Conservation (phyloP, 2,888 invertebrate genomes). For the Mesorhabditis belari region DNA sequence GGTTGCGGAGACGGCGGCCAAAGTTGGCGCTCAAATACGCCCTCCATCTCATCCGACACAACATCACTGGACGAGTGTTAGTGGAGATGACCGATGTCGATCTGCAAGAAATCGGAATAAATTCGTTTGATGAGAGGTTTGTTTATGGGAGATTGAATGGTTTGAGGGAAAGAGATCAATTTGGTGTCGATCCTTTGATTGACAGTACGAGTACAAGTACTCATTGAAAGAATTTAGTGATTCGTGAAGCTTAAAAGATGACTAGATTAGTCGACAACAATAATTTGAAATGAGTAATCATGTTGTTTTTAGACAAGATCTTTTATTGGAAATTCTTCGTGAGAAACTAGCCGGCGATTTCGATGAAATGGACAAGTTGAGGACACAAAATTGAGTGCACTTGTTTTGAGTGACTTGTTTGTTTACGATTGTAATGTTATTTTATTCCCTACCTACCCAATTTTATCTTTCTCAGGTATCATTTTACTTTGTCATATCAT, state of each 20-base stretch:
- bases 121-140: slow-evolving; percentile 27
- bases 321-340: slow-evolving; percentile 34
- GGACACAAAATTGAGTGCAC: no score
- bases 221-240: no score
- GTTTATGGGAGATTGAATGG: no score
- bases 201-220: no score
- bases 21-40: slow-evolving; percentile 39
- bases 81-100: slow-evolving; percentile 35
- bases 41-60: slow-evolving; percentile 31
- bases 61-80: slow-evolving; percentile 35
- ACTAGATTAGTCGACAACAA: not conserved
- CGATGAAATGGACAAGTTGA: slow-evolving; percentile 19
- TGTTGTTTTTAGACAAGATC: slow-evolving; percentile 34
- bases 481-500: no score
- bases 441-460: no score
- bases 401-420: not conserved
- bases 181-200: no score
- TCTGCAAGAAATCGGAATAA: slow-evolving; percentile 30
- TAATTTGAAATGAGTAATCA: not conserved
- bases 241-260: no score
- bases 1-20: slow-evolving; percentile 28
- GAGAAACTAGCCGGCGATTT: slow-evolving; percentile 36
- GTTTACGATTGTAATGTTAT: no score
- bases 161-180: no score
- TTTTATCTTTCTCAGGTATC: no score